Conservation (phyloP, 1,140 invertebrate species). For the Heliothis virescens region DNA sequence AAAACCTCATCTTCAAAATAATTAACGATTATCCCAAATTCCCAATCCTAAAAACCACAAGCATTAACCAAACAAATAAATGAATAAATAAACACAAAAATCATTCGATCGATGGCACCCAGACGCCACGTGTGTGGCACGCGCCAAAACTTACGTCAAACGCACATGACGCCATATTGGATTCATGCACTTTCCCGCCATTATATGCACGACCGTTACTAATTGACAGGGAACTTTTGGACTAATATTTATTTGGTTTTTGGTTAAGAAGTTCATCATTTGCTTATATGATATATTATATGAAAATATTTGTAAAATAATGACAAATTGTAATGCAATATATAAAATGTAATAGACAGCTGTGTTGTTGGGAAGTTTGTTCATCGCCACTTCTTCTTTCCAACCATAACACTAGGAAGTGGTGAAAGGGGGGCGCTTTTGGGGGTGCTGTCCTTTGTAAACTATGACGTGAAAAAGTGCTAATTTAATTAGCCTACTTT, state of each 20-base stretch:
- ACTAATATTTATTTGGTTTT: neutral
- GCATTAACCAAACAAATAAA: constrained; percentile 18
- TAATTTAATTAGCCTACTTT: no score
- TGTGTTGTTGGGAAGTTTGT: no score
- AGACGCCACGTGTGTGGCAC: constrained; percentile 53
- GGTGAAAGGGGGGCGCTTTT: no score
- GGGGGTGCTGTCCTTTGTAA: no score
- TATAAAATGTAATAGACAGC: no score
- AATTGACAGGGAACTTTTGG: constrained; percentile 29
- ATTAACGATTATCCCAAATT: neutral
- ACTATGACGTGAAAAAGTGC: no score
- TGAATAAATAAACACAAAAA: constrained; percentile 36
- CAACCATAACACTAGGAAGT: no score
- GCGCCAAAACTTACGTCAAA: constrained; percentile 55
- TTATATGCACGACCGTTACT: constrained; percentile 15
- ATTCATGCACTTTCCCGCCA: constrained; percentile 8
- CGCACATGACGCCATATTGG: constrained; percentile 48
- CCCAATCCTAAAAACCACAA: neutral
- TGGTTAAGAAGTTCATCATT: no score
- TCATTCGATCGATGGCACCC: constrained; percentile 47
- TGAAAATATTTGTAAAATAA: no score
- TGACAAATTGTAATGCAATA: no score
- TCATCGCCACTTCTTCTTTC: no score
- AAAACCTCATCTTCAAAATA: neutral
- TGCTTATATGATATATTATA: no score